phyloP scores from a whole-genome alignment of 2,797 vertebrate species.

The Gobio occitaniae region DNA sequence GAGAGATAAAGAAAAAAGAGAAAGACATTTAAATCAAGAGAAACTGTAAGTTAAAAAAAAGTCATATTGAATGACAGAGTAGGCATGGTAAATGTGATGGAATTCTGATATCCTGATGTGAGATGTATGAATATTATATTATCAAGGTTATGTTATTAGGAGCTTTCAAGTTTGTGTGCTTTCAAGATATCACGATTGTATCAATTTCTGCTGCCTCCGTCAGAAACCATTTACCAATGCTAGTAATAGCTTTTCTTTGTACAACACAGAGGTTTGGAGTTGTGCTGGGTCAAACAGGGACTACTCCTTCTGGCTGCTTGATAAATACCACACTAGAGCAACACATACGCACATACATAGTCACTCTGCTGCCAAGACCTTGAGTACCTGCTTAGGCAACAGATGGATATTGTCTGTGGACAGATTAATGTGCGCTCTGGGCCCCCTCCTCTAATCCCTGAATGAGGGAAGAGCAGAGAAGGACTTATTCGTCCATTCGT shows the following conservation, averaged over 20 bases:
- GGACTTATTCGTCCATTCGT: slow-evolving; percentile 63
- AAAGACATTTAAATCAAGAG: not conserved
- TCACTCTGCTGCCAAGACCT: slow-evolving; percentile 72
- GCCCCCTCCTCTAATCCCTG: slow-evolving; percentile 66
- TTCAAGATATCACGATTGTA: slow-evolving; percentile 24
- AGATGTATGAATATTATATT: slow-evolving; percentile 11
- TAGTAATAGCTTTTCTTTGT: slow-evolving; percentile 34
- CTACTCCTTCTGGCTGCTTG: slow-evolving; percentile 61
- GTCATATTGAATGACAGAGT: slow-evolving; percentile 3
- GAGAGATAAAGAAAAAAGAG: not conserved
- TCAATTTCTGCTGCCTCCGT: slow-evolving; percentile 14
- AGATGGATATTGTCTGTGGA: slow-evolving; percentile 81
- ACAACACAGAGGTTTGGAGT: slow-evolving; percentile 33
- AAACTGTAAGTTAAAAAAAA: not conserved
- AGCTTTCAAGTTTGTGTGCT: slow-evolving; percentile 4
- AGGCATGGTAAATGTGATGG: slow-evolving; percentile 4
- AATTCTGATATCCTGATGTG: slow-evolving; percentile 20
- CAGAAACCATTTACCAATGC: slow-evolving; percentile 32
- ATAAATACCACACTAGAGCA: slow-evolving; percentile 29
- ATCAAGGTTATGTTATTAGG: slow-evolving; percentile 34
- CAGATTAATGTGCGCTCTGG: slow-evolving; percentile 79
- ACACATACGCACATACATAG: slow-evolving; percentile 43
- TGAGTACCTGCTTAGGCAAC: slow-evolving; percentile 74
- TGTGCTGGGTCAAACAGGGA: slow-evolving; percentile 48
- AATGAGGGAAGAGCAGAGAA: slow-evolving; percentile 65